Conservation (phyloP, 2,797 vertebrate species). For the Xiphophorus birchmanni region DNA sequence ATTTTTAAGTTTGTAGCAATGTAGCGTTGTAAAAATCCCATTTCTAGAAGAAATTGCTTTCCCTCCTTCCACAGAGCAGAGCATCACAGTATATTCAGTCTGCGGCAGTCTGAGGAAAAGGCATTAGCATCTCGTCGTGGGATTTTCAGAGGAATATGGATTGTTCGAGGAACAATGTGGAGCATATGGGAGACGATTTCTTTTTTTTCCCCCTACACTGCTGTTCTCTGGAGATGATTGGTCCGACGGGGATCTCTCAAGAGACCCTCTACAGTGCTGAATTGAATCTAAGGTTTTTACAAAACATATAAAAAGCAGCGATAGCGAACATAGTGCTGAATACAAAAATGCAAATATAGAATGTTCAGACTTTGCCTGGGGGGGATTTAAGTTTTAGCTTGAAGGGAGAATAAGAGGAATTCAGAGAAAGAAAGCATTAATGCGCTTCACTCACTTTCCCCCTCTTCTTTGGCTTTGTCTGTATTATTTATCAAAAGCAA, state of each 20-base stretch:
- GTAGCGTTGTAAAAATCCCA: constrained; percentile 1
- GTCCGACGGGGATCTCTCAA: constrained; percentile 44
- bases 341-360: constrained; percentile 34
- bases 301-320: constrained; percentile 32
- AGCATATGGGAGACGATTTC: constrained; percentile 27
- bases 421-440: constrained; percentile 18
- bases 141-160: constrained; percentile 53
- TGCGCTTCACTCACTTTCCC: constrained; percentile 25
- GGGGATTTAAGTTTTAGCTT: constrained; percentile 35
- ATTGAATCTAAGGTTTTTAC: constrained; percentile 32
- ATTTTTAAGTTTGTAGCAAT: constrained; percentile 37
- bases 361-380: constrained; percentile 20
- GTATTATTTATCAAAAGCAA: constrained; percentile 45
- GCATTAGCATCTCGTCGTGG: constrained; percentile 45
- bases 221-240: constrained; percentile 51
- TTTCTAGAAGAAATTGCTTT: constrained; percentile 31
- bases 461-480: constrained; percentile 8
- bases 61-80: constrained; percentile 12
- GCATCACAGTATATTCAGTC: constrained; percentile 28
- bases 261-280: constrained; percentile 34
- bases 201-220: constrained; percentile 43
- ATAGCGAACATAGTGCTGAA: constrained; percentile 16
- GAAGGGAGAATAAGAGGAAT: constrained; percentile 15
- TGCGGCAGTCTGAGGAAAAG: constrained; percentile 28
- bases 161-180: constrained; percentile 56